phyloP scores from a whole-genome alignment of 2,888 invertebrate species.

The Sarcophaga carnaria region DNA sequence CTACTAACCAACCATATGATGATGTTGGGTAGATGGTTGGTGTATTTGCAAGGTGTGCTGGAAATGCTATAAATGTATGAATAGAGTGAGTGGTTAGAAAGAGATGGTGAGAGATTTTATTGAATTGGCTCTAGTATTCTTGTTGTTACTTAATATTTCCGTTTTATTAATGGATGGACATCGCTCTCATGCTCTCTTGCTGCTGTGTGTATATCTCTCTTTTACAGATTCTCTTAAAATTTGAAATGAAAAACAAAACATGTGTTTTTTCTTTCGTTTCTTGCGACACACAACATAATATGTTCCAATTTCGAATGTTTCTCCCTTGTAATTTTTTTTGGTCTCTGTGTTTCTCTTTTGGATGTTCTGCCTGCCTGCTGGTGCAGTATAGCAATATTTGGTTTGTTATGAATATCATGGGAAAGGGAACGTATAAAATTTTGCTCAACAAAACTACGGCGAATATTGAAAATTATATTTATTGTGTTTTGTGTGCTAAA shows the following conservation, averaged over 20 bases:
- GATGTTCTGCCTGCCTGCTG: neutral
- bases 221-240: neutral
- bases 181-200: neutral
- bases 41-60: conserved; percentile 49
- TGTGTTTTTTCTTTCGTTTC: conserved; percentile 44
- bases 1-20: conserved; percentile 21
- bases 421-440: conserved; percentile 22
- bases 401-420: conserved; percentile 54
- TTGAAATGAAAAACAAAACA: conserved; percentile 43
- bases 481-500: conserved; percentile 36
- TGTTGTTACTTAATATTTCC: conserved; percentile 65
- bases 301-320: conserved; percentile 43
- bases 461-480: conserved; percentile 51
- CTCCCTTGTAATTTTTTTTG: neutral
- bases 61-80: neutral
- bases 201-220: neutral
- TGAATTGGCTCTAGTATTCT: conserved; percentile 10
- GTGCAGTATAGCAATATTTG: conserved; percentile 6
- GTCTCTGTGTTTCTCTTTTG: conserved; percentile 20
- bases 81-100: conserved; percentile 12
- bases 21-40: neutral
- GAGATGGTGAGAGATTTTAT: conserved; percentile 19
- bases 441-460: conserved; percentile 57
- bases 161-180: conserved; percentile 26
- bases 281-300: neutral